phyloP scores from a whole-genome alignment of 2,113 vertebrate genomes.

The Ictidomys tridecemlineatus region DNA sequence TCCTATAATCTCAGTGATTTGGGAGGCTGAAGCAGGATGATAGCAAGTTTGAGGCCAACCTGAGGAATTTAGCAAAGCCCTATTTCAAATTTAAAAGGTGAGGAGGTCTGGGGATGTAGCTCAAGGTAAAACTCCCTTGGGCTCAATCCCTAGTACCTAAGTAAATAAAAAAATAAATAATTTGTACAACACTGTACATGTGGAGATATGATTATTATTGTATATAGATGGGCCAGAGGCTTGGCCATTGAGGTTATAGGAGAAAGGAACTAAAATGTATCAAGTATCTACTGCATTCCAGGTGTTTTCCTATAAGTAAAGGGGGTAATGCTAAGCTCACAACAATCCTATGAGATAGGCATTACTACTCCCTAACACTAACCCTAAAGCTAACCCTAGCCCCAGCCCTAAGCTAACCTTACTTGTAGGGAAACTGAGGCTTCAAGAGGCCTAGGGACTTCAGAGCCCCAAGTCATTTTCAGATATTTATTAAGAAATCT shows the following conservation, averaged over 20 bases:
- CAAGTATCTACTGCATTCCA: constrained; percentile 31
- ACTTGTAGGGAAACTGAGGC: constrained; percentile 45
- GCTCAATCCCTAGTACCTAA: no score
- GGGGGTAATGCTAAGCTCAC: background rate
- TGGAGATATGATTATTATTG: constrained; percentile 21
- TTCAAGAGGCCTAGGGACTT: constrained; percentile 22
- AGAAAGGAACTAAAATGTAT: constrained; percentile 52
- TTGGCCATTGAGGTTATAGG: constrained; percentile 33
- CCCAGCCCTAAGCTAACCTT: background rate
- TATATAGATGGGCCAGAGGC: background rate
- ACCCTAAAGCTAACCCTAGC: no score
- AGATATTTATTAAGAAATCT: constrained; percentile 31
- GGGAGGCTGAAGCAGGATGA: no score
- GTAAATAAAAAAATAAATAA: no score
- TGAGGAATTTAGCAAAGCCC: no score
- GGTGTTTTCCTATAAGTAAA: constrained; percentile 27
- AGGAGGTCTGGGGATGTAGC: no score
- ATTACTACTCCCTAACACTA: background rate
- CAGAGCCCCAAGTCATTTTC: background rate
- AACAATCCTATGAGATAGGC: constrained; percentile 5
- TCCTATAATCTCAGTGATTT: no score
- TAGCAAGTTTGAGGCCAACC: no score
- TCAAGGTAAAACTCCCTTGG: no score
- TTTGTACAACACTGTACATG: background rate
- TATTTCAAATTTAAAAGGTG: no score